phyloP scores from a whole-genome alignment of 2,113 vertebrate species.

The Zosterops lateralis region DNA sequence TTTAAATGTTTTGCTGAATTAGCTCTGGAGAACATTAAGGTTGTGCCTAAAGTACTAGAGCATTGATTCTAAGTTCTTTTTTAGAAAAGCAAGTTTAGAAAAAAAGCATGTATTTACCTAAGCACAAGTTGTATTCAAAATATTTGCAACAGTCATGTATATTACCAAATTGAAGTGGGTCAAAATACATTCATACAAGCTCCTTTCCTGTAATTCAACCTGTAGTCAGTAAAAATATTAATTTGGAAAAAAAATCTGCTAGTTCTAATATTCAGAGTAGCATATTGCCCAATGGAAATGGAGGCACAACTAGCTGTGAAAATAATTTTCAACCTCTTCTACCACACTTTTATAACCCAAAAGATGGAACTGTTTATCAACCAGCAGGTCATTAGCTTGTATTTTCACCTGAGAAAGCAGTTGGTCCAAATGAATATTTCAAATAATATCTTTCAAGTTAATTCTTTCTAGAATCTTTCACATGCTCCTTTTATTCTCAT shows the following conservation, averaged over 20 bases:
- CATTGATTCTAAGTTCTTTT: background rate
- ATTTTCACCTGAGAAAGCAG: background rate
- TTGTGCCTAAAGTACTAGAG: background rate
- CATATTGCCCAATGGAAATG: background rate
- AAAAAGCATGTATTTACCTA: background rate
- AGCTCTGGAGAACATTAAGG: background rate
- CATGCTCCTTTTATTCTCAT: background rate
- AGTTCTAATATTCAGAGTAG: background rate
- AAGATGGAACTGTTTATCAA: background rate
- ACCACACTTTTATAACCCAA: background rate
- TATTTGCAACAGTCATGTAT: background rate
- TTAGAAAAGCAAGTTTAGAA: background rate
- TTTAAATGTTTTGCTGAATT: slow-evolving; percentile 15
- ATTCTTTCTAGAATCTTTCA: background rate
- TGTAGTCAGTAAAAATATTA: background rate
- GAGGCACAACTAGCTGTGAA: background rate
- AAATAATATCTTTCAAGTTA: background rate
- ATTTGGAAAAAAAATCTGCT: background rate
- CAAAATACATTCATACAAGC: background rate
- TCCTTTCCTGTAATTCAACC: background rate
- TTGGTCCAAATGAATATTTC: background rate
- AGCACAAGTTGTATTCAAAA: background rate
- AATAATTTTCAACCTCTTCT: background rate
- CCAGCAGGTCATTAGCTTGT: background rate
- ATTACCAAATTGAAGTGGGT: background rate